These are phyloP conservation scores for Eumaeus atala DNA, from an alignment of 1,140 invertebrate genomes.

Conservation along the genomic window DNA sequence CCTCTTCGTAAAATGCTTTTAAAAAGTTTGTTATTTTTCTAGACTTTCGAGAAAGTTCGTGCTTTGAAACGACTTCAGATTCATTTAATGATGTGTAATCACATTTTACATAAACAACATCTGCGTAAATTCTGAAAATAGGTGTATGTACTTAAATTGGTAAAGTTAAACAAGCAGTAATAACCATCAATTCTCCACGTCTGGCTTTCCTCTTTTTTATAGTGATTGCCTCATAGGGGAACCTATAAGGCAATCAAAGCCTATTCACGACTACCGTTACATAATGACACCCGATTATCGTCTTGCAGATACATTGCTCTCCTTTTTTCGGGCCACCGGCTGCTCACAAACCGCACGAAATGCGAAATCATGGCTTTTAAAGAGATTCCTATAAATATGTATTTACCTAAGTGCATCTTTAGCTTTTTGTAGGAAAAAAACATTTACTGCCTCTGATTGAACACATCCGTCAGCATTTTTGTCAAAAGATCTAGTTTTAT, in stretches of 20 bases:
- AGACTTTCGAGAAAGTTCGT: constrained; percentile 72
- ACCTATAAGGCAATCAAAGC: no score
- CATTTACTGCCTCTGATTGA: constrained; percentile 81
- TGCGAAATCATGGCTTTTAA: no score
- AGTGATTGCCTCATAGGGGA: no score
- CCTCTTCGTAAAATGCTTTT: constrained; percentile 77
- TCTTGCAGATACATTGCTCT: no score
- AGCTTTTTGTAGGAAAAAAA: constrained; percentile 86
- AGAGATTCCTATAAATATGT: no score
- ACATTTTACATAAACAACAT: constrained; percentile 80
- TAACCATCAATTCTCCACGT: no score
- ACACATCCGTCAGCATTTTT: constrained; percentile 80
- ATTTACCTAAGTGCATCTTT: constrained; percentile 78
- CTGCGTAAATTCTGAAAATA: constrained; percentile 77
- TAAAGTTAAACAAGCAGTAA: neutral
- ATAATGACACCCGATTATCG: no score
- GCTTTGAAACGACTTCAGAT: constrained; percentile 24
- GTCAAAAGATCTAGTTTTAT: constrained; percentile 89
- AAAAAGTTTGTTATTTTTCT: constrained; percentile 74
- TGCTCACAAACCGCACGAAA: no score
- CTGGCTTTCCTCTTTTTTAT: no score
- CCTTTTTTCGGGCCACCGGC: no score
- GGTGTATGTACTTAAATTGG: neutral
- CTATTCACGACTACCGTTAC: no score
- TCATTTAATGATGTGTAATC: constrained; percentile 46